These are phyloP conservation scores for Eutrigla gurnardus DNA, from an alignment of 2,797 vertebrate species.

Conservation along the genomic window DNA sequence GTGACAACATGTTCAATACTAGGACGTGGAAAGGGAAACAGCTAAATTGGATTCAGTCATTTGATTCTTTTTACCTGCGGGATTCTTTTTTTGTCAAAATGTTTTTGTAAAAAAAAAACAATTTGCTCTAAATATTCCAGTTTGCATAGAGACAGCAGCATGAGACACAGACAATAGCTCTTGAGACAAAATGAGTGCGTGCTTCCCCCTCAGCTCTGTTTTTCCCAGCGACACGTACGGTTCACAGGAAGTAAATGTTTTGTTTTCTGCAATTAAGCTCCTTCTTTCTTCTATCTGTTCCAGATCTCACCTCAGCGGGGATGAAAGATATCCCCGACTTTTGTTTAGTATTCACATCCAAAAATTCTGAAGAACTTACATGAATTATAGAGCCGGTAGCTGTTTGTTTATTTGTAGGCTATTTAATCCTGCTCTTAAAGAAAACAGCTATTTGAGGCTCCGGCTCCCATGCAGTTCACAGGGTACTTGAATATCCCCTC, in stretches of 20 bases:
- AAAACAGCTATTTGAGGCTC: conserved; percentile 76
- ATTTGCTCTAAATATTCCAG: fast-evolving
- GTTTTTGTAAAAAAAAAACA: not conserved
- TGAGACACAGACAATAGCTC: conserved; percentile 52
- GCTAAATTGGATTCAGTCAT: not conserved
- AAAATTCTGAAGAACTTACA: conserved; percentile 19
- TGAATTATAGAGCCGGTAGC: conserved; percentile 56
- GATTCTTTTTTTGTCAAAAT: not conserved
- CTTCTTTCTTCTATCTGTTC: conserved; percentile 37
- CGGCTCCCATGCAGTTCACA: conserved; percentile 68
- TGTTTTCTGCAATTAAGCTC: conserved; percentile 74
- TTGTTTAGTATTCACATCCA: conserved; percentile 56
- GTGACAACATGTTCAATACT: not conserved
- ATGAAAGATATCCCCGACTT: conserved; percentile 49
- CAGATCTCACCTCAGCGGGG: conserved; percentile 42
- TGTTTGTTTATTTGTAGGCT: conserved; percentile 46
- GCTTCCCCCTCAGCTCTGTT: conserved; percentile 53
- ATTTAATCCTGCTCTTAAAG: conserved; percentile 59
- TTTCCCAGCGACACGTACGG: conserved; percentile 59
- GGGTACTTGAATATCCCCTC: conserved; percentile 71
- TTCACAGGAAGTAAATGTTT: conserved; percentile 74
- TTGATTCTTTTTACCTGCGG: not conserved
- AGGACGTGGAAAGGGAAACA: not conserved
- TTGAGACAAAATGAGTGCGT: conserved; percentile 25
- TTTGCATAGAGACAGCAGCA: not conserved